Conservation (phyloP, 2,113 vertebrate species). For the Pitta sordida region DNA sequence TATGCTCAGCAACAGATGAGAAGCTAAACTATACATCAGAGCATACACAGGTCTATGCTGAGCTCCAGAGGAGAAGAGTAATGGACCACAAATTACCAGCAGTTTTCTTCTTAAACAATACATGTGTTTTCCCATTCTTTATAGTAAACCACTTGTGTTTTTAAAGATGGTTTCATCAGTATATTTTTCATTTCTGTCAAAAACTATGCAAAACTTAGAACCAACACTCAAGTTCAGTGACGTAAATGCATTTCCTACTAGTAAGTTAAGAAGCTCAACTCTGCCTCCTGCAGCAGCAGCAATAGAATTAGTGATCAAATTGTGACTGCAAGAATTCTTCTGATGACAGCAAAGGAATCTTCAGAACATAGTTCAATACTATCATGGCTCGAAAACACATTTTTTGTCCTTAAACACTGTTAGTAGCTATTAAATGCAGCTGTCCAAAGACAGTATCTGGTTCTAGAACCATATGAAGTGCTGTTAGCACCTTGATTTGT, state of each 20-base stretch:
- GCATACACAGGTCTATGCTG: neutral
- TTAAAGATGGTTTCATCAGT: neutral
- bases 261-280: constrained; percentile 29
- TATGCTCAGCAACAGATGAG: neutral
- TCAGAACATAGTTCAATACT: neutral
- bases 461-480: neutral
- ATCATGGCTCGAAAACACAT: neutral
- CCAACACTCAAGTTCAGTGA: neutral
- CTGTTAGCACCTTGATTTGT: neutral
- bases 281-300: constrained; percentile 50
- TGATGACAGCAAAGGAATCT: neutral
- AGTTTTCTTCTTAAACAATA: neutral
- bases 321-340: neutral
- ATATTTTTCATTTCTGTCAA: neutral
- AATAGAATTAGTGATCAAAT: neutral
- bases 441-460: neutral
- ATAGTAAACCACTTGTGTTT: neutral
- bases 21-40: neutral
- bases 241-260: neutral
- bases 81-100: neutral
- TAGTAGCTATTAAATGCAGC: neutral
- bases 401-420: neutral
- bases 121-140: neutral
- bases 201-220: neutral
- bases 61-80: neutral